These are phyloP conservation scores for Tyrophagus putrescentiae DNA, from an alignment of 1,140 invertebrate genomes.

Conservation along the genomic window DNA sequence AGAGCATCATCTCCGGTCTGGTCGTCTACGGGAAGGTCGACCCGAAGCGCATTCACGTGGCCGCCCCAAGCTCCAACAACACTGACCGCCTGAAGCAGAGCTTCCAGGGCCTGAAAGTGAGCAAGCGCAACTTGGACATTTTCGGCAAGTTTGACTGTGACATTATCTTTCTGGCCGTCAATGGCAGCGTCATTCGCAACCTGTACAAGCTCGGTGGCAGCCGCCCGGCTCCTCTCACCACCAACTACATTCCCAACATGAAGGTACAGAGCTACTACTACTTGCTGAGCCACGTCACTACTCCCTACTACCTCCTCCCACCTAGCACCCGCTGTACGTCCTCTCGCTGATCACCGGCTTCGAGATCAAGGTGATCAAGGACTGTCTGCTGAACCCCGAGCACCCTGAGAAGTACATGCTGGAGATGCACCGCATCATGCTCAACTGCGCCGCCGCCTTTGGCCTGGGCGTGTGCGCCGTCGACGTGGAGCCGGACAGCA, in stretches of 20 bases:
- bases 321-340: conserved; percentile 17
- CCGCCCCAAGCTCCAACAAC: conserved; percentile 20
- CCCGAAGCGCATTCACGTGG: conserved; percentile 19
- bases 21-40: conserved; percentile 19
- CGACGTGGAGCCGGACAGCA: conserved; percentile 22
- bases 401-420: conserved; percentile 25
- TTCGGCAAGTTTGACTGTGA: conserved; percentile 24
- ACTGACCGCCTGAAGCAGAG: conserved; percentile 20
- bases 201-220: conserved; percentile 20
- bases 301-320: too few species aligned
- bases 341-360: conserved; percentile 22
- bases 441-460: conserved; percentile 21
- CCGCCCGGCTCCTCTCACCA: conserved; percentile 18
- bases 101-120: neutral
- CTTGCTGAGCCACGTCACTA: conserved; percentile 5
- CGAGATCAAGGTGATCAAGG: conserved; percentile 17
- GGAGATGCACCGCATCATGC: conserved; percentile 23
- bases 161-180: conserved; percentile 22
- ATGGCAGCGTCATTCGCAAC: conserved; percentile 20
- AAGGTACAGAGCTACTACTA: conserved; percentile 12
- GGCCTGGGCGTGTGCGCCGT: conserved; percentile 22
- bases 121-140: conserved; percentile 21
- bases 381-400: conserved; percentile 23
- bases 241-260: conserved; percentile 21
- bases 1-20: conserved; percentile 20